Base-by-base conservation (phyloP, 2,888 invertebrate genomes). In the Bellardia bayeri region DNA sequence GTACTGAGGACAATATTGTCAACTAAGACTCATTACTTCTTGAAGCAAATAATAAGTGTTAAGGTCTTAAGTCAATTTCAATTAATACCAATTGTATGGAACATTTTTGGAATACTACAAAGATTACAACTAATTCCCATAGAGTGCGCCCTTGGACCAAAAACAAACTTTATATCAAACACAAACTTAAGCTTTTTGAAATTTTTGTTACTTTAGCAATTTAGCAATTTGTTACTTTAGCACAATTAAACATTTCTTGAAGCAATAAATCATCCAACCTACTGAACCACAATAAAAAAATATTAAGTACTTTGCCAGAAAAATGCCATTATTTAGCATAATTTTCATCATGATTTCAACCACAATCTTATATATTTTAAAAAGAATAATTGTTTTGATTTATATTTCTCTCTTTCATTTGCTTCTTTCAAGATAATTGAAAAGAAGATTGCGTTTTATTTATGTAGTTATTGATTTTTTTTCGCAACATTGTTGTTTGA, bases 331-430 rank as follows among this genome's bases (percentile, higher is more conserved):
- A 33, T 56, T 56, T 61, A 56, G 61, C 33, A 33, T 0, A 61
- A 61, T 14, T 61, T 33, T 33, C 14, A 61, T 61, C 33, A n/a
- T 61, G 6, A 61, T 61, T 61, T 66, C 23, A 30, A 2, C 3
- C n/a, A 49, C 37, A 16, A 37, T 40, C 8, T n/a, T n/a, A n/a
- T n/a, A n/a, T n/a, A n/a, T n/a, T n/a, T n/a, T n/a, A n/a, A n/a
- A n/a, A n/a, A n/a, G n/a, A 49, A 68, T 71, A 37, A 71, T 37
- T 71, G 33, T 54, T 54, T 71, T 49, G 33, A 71, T 63, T 63
- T 63, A 63, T 33, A 9, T 45, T 23, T 33, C 30, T 33, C 30
- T 51, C 33, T 11, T n/a, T 37, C 33, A 9, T 23, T 66, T 13
- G 13, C 23, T 33, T 33, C 33, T 14, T 68, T 33, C 13, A 49